Percentiles rank a stretch among this genome's conserved stretches.
Evolutionary conservation across 2,888 invertebrate genomes (phyloP).

Genomic region (Acleris laterana): DNA sequence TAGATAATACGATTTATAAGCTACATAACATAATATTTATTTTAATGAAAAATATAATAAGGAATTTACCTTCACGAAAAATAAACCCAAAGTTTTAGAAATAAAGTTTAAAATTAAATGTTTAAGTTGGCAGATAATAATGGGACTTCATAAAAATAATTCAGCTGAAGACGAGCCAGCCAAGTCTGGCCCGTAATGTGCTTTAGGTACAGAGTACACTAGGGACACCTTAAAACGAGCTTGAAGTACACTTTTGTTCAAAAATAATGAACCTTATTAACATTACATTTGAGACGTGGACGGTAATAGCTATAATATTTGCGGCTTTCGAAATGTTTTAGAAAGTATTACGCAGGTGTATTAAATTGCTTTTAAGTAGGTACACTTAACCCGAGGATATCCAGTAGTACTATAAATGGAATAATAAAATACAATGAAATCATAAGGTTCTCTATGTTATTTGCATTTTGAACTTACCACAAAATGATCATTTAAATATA

Average conservation of each 20-base stretch:
- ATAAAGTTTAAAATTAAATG: background rate
- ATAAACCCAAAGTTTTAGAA: too few species aligned
- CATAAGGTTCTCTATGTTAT: too few species aligned
- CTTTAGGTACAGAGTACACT: constrained; percentile 26
- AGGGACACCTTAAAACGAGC: constrained; percentile 10
- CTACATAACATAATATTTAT: too few species aligned
- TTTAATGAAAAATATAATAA: too few species aligned
- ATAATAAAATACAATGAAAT: too few species aligned
- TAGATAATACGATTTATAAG: too few species aligned
- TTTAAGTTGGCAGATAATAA: constrained; percentile 7
- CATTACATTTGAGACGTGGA: background rate
- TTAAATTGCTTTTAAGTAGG: too few species aligned
- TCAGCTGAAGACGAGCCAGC: constrained; percentile 21
- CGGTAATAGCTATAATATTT: background rate
- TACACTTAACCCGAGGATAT: too few species aligned
- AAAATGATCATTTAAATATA: too few species aligned
- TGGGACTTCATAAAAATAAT: constrained; percentile 33
- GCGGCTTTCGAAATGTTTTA: background rate
- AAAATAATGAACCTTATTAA: background rate
- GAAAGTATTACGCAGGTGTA: background rate
- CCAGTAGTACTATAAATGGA: too few species aligned
- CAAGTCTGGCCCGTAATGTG: constrained; percentile 32
- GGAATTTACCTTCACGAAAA: too few species aligned
- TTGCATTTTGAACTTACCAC: too few species aligned
- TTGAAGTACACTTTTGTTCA: background rate